Evolutionary conservation across 2,888 invertebrate species (phyloP), one percentile per base, ranked within the genome.

Genomic region (Drosophila peninsularis): DNA sequence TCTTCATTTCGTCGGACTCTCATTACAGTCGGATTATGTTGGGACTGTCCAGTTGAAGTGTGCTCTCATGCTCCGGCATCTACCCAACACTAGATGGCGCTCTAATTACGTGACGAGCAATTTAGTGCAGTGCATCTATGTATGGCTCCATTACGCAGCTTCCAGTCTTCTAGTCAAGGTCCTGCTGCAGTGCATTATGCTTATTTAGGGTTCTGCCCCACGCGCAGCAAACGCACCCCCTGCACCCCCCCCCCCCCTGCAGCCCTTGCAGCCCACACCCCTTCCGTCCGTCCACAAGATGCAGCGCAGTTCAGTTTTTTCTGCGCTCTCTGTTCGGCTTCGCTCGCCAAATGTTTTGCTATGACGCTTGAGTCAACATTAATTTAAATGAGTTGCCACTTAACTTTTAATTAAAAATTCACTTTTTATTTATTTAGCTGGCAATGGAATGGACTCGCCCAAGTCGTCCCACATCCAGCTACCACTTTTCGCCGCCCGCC

Each of bases 311-410:
- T 71, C 69, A 9, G 10, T 10, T 21, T 42, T 44, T 44, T 24
- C 7, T n/a, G 3, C n/a, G 44, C 47, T 49, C 63, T 45, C 52
- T 63, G 54, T 62, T 62, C 61, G 64, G 62, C 70, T 60, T 62
- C 68, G 67, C 68, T 77, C 69, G 68, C 84, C 84, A 78, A 82
- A 82, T 88, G 85, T 84, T 82, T 77, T 85, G 88, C 83, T 79
- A 85, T 88, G 84, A 85, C 84, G 84, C 84, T 89, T 88, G 80
- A 89, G 90, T 89, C 90, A 89, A 90, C 90, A 86, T 89, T 84
- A 88, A 90, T 89, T 89, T 86, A 89, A 89, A 89, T 89, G 89
- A 90, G 89, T 90, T 89, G 89, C 89, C 90, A 90, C 90, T 89
- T 89, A 89, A 89, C 89, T 90, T 89, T 90, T 90, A 90, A 89